These are phyloP conservation scores for Pterocles orientalis DNA, from an alignment of 2,113 vertebrate species.

Conservation along the genomic window DNA sequence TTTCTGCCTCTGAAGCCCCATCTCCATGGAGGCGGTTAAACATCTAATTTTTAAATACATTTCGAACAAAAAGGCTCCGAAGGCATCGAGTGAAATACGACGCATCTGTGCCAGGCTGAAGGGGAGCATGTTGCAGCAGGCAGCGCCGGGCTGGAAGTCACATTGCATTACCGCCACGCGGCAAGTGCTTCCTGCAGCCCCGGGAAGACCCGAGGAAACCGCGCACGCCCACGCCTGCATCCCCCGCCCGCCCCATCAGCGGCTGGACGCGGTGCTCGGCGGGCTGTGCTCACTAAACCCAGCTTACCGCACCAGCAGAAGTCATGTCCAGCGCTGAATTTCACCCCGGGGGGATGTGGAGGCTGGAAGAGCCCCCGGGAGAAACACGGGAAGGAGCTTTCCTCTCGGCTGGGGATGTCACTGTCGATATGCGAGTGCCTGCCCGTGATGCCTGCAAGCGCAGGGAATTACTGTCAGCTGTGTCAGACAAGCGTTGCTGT, in stretches of 20 bases:
- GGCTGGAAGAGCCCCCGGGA: neutral
- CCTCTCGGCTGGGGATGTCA: neutral
- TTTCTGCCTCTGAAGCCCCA: neutral
- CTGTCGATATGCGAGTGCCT: neutral
- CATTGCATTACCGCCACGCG: neutral
- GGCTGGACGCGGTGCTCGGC: neutral
- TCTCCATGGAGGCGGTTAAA: neutral
- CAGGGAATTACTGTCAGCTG: neutral
- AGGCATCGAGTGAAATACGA: neutral
- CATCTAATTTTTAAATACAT: neutral
- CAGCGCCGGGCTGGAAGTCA: neutral
- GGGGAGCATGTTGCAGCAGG: slow-evolving; percentile 21
- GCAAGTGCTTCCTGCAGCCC: neutral
- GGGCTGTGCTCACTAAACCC: neutral
- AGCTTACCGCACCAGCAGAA: neutral
- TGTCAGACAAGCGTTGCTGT: neutral
- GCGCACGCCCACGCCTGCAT: neutral
- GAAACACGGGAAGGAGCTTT: neutral
- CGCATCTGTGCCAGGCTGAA: neutral
- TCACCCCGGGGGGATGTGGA: neutral
- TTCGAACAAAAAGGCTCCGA: neutral
- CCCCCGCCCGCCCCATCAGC: neutral
- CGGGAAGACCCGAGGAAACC: accelerated
- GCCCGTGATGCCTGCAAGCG: neutral
- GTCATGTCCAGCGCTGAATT: neutral